Evolutionary conservation across 2,888 invertebrate genomes (phyloP).

Genomic region (Eristalis intricaria): DNA sequence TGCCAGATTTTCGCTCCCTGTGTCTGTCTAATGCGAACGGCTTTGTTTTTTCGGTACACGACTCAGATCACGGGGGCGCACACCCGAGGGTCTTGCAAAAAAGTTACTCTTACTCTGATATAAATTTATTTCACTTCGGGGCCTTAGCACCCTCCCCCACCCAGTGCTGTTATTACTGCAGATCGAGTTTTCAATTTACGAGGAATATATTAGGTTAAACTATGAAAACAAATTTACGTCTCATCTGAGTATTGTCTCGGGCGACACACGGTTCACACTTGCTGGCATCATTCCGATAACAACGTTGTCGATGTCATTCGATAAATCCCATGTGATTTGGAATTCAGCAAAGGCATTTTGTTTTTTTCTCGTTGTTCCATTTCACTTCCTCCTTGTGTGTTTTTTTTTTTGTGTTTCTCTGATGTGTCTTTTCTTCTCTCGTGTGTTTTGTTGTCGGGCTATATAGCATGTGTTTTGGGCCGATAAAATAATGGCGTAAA

Average conservation of each 20-base stretch:
- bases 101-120: constrained; percentile 20
- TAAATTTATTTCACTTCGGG: neutral
- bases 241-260: constrained; percentile 30
- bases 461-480: constrained; percentile 65
- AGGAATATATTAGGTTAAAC: constrained; percentile 68
- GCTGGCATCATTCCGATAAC: constrained; percentile 66
- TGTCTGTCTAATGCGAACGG: neutral
- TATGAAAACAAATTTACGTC: constrained; percentile 66
- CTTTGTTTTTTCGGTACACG: constrained; percentile 5
- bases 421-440: neutral
- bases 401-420: neutral
- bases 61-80: constrained; percentile 25
- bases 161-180: constrained; percentile 8
- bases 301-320: constrained; percentile 69
- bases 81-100: constrained; percentile 9
- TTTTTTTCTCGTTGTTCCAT: constrained; percentile 22
- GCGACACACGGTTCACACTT: constrained; percentile 52
- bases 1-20: neutral
- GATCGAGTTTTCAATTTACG: constrained; percentile 68
- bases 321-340: constrained; percentile 71
- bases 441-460: constrained; percentile 33
- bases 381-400: neutral
- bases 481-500: constrained; percentile 70
- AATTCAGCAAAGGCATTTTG: constrained; percentile 29
- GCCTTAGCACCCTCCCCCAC: neutral